Evolutionary conservation across 2,797 vertebrate genomes (phyloP).

Genomic region (Todus mexicanus): DNA sequence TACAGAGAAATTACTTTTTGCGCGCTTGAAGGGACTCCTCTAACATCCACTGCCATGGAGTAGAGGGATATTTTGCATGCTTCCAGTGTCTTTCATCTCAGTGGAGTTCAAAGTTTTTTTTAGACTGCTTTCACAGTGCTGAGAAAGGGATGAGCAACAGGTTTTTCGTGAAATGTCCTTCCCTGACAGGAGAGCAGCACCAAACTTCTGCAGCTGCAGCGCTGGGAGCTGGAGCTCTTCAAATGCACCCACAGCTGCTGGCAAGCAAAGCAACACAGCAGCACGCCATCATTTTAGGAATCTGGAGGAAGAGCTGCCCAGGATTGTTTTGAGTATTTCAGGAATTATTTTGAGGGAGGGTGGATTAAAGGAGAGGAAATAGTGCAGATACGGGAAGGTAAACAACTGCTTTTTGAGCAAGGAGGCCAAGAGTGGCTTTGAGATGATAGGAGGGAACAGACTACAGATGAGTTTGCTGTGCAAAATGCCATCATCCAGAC

Average conservation of each 20-base stretch:
- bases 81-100: not conserved
- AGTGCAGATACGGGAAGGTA: not conserved
- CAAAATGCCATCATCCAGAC: not conserved
- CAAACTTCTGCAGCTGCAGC: accelerated
- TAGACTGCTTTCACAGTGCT: not conserved
- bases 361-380: not conserved
- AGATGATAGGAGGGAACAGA: not conserved
- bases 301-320: not conserved
- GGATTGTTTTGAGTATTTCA: not conserved
- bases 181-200: not conserved
- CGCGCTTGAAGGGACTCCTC: accelerated
- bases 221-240: not conserved
- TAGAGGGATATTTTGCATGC: not conserved
- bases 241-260: not conserved
- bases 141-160: not conserved
- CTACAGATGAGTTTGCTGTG: not conserved
- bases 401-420: not conserved
- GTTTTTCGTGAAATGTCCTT: not conserved
- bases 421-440: not conserved
- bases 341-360: not conserved
- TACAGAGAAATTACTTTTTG: not conserved
- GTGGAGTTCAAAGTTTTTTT: not conserved
- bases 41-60: not conserved
- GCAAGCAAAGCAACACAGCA: not conserved
- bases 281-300: accelerated